A percentile compares a stretch with the other conserved stretches of the same genome.
Evolutionary conservation across 2,113 vertebrate genomes (phyloP).

Genomic region (Felis catus): DNA sequence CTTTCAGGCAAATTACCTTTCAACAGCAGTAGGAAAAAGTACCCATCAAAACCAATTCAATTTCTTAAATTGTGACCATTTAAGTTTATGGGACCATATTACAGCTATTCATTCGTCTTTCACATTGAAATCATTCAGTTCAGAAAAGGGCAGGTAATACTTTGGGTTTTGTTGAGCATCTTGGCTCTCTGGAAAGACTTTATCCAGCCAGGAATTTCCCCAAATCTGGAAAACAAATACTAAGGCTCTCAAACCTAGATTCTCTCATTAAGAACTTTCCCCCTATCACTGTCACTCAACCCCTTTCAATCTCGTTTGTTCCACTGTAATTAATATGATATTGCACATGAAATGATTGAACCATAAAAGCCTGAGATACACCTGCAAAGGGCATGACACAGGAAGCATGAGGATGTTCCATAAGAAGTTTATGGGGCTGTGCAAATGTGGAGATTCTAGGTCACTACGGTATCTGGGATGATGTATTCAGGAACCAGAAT

Average conservation of each 20-base stretch:
- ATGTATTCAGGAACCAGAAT: not conserved
- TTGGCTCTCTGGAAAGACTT: slow-evolving; percentile 21
- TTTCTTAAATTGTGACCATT: slow-evolving; percentile 46
- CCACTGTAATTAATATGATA: not conserved
- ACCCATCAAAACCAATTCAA: slow-evolving; percentile 35
- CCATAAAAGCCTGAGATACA: not conserved
- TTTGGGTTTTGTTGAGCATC: not conserved
- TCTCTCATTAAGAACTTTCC: not conserved
- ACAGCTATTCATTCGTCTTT: slow-evolving; percentile 37
- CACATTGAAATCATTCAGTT: slow-evolving; percentile 41
- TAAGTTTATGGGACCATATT: slow-evolving; percentile 22
- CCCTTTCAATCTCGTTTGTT: not conserved
- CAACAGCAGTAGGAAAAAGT: slow-evolving; percentile 33
- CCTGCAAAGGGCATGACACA: not conserved
- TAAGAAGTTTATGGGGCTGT: not conserved
- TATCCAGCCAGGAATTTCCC: not conserved
- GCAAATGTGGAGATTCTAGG: not conserved
- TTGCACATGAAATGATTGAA: not conserved
- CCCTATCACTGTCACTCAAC: not conserved
- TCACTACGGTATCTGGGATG: not conserved
- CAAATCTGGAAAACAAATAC: slow-evolving; percentile 18
- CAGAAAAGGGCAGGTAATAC: not conserved
- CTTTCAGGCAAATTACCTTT: slow-evolving; percentile 64
- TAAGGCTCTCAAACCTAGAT: not conserved
- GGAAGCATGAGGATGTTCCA: no score